These are phyloP conservation scores for Cloeon dipterum DNA, from an alignment of 2,888 invertebrate species.

Conservation along the genomic window DNA sequence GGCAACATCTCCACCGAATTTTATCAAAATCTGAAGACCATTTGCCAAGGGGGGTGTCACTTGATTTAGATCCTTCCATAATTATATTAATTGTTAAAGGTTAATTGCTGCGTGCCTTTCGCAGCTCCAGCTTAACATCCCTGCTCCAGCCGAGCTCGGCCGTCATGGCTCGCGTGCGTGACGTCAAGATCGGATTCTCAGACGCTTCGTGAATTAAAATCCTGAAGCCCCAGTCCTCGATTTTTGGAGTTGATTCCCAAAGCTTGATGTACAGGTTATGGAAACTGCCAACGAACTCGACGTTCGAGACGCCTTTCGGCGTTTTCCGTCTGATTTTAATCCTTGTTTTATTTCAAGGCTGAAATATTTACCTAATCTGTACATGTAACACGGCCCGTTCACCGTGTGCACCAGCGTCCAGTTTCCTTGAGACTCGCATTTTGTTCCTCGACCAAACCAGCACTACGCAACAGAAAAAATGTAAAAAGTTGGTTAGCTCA, in stretches of 20 bases:
- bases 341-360: too few relatives aligned
- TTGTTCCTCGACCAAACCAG: conserved; percentile 9
- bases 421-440: conserved; percentile 7
- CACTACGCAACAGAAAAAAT: conserved; percentile 7
- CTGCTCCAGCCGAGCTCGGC: conserved; percentile 9
- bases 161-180: conserved; percentile 9
- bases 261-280: conserved; percentile 10
- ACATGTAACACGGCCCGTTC: conserved; percentile 9
- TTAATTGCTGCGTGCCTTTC: conserved; percentile 7
- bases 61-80: too few relatives aligned
- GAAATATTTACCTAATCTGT: conserved; percentile 7
- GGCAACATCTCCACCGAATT: too few relatives aligned
- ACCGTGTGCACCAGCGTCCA: conserved; percentile 9
- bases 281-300: conserved; percentile 9
- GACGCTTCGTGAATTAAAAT: conserved; percentile 9
- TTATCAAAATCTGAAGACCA: too few relatives aligned
- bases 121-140: conserved; percentile 9
- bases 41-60: too few relatives aligned
- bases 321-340: too few relatives aligned
- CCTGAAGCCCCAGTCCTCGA: conserved; percentile 9
- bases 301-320: conserved; percentile 8
- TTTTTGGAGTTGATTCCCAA: conserved; percentile 7
- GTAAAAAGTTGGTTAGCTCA: background rate
- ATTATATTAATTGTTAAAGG: too few relatives aligned
- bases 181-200: conserved; percentile 9